Evolutionary conservation across 2,888 invertebrate genomes (phyloP), one percentile per base, ranked within the genome.

Genomic region (Odontomyia ornata): DNA sequence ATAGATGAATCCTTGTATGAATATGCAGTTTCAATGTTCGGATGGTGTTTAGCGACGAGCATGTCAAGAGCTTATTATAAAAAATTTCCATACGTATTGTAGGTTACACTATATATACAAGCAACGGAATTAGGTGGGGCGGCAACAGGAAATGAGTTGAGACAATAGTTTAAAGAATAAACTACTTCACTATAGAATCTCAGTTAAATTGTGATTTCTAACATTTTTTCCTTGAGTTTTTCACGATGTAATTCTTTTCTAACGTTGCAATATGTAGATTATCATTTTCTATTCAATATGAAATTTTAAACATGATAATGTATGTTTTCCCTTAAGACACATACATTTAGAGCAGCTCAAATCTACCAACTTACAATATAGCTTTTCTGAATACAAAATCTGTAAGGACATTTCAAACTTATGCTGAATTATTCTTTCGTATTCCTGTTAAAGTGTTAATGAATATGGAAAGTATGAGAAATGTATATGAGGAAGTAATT

Each of bases 391-490:
- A 25, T 25, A 21, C 21, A 23, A 23, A 21, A 21, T 23, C 25
- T n/a, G 60, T 25, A 25, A 25, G 23, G 60, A 60, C 60, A 25
- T 25, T 21, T 60, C 4, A 23, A 25, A 1, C 7, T 13, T 60
- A 60, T 60, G 23, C 60, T 21, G 60, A 60, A 25, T 43, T 36
- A 47, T 69, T 69, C 69, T 30, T 47, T 47, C 46, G 23, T 25
- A 73, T 73, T 57, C 21, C 57, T 57, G 57, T 73, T 57, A 28
- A 73, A 57, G 73, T 73, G 73, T 28, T 73, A 73, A 73, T 73
- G 73, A 73, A 73, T 73, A 57, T 73, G 60, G 11, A 73, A 2
- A 30, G n/a, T n/a, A n/a, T n/a, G n/a, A n/a, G n/a, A 52, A 52
- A 52, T 4, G 3, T 36, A 3, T 36, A 15, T 15, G 52, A 52